Evolutionary conservation across 2,113 vertebrate species (phyloP).

Genomic region (Alosa alosa): DNA sequence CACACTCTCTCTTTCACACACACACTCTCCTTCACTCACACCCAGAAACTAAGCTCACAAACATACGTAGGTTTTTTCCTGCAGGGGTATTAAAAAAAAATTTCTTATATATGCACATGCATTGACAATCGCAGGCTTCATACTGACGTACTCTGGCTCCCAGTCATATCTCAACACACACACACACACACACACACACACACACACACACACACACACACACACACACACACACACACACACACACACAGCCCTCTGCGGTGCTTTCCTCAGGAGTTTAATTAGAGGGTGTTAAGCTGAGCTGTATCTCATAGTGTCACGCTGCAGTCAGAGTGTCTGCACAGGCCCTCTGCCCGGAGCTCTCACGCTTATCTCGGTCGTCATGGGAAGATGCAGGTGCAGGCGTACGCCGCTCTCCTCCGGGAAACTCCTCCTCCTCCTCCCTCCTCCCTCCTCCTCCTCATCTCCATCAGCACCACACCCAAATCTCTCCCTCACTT

Average conservation of each 20-base stretch:
- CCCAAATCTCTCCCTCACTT: not conserved
- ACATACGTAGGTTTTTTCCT: not conserved
- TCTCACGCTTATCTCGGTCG: not conserved
- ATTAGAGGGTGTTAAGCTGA: constrained; percentile 20
- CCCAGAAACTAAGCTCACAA: not conserved
- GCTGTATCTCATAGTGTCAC: not conserved
- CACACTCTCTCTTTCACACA: not conserved
- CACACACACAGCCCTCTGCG: not conserved
- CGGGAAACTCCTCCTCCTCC: constrained; percentile 4
- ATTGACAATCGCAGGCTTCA: not conserved
- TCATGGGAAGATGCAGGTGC: not conserved
- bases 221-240: not conserved
- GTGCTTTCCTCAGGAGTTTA: constrained; percentile 28
- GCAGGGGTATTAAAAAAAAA: not conserved
- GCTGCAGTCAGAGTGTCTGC: not conserved
- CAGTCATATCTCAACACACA: not conserved
- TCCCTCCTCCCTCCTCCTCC: constrained; percentile 19
- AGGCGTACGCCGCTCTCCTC: not conserved
- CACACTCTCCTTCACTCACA: not conserved
- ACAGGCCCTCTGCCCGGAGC: not conserved
- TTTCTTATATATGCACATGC: not conserved
- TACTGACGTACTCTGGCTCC: not conserved
- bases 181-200: too few relatives aligned
- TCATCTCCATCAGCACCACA: not conserved
- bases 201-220: constrained; percentile 15